phyloP scores from a whole-genome alignment of 2,113 vertebrate species.

The Myotis davidii region DNA sequence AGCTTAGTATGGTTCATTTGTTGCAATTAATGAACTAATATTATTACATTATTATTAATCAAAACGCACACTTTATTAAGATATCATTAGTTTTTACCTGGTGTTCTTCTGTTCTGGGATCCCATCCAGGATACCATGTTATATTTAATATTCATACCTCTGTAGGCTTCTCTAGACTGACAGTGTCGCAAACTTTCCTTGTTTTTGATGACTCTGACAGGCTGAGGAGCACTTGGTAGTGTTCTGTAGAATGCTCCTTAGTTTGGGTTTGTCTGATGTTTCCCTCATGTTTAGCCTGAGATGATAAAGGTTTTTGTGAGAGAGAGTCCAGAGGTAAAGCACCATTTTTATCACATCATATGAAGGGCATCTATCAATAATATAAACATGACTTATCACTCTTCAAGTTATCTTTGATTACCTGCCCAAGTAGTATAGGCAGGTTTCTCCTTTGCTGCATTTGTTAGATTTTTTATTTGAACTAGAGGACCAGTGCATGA shows the following conservation, averaged over 20 bases:
- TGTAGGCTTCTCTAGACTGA: background rate
- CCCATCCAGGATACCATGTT: background rate
- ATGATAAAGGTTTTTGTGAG: background rate
- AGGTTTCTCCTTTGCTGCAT: background rate
- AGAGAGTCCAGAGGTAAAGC: background rate
- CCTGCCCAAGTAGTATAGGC: background rate
- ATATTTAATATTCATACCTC: background rate
- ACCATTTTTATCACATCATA: background rate
- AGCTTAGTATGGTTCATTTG: background rate
- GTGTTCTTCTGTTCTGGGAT: background rate
- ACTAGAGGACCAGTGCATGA: too few relatives aligned
- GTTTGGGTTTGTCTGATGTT: background rate
- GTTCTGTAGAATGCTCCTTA: background rate
- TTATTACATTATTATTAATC: background rate
- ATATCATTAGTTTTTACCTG: background rate
- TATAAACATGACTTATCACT: background rate
- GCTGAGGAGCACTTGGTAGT: background rate
- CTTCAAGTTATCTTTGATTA: background rate
- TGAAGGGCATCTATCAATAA: too few relatives aligned
- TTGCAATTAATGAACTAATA: background rate
- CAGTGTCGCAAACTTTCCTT: background rate
- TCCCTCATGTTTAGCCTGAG: background rate
- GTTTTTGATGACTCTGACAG: background rate
- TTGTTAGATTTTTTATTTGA: background rate
- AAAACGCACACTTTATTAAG: background rate